Evolutionary conservation across 2,113 vertebrate genomes (phyloP), one percentile per base, ranked within the genome.

Genomic region (Falco punctatus): DNA sequence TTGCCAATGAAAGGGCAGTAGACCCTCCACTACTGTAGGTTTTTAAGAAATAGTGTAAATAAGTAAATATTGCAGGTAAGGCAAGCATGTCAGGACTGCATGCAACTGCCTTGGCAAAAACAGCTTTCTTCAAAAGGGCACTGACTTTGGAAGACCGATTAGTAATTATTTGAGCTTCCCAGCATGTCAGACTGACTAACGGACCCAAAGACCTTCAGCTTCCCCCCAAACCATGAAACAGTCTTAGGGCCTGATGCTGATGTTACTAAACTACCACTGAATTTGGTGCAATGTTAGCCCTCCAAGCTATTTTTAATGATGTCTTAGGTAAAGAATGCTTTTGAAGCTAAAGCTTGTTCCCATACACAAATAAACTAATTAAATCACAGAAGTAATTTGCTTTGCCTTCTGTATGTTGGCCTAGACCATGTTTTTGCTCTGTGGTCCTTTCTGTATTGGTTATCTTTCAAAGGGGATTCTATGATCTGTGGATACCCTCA

Each of bases 221-320:
- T 16, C 5, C 17, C 13, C 6, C 24, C 22, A 28, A 65, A 70
- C 24, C 0, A 1, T 11, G 18, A 64, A 89, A 38, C 0, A 0
- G 13, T 77, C 35, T 40, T 51, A 51, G n/a, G 35, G 10, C 9
- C 40, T 67, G 49, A 13, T 67, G 18, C 11, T 67, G 44, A 18
- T 51, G 16, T 40, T 69, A 42, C 57, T 32, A 65, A 72, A 40
- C 3, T 27, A 17, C 33, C 15, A 5, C 0, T 35, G 57, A 85
- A 55, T 72, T 15, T 54, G 30, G 12, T 52, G 65, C 14, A 27
- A 2, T 28, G 32, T 69, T 48, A 38, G 33, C 15, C 7, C 9
- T 71, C 12, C 4, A 8, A 81, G 23, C 8, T 24, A 2, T 51
- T 79, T 87, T 58, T 18, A 5, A 35, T 51, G 11, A 62, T 51